Evolutionary conservation across 2,888 invertebrate species (phyloP).

Genomic region (Acleris cristana): DNA sequence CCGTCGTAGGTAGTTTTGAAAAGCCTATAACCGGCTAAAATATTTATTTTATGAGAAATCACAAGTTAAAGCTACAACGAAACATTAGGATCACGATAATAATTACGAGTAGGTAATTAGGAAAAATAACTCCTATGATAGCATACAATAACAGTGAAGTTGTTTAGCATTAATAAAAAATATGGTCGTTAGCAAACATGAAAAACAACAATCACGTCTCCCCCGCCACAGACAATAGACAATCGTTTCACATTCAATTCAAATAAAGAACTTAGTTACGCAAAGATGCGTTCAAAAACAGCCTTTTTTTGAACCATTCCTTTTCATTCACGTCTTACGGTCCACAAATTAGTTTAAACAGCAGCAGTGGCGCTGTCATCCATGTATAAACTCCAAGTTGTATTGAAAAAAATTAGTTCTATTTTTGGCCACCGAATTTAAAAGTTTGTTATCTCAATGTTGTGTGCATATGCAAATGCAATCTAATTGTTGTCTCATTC

Average conservation of each 20-base stretch:
- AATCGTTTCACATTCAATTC: slow-evolving; percentile 59
- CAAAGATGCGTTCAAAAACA: slow-evolving; percentile 75
- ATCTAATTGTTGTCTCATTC: slow-evolving; percentile 64
- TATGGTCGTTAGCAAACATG: slow-evolving; percentile 3
- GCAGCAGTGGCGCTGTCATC: slow-evolving; percentile 15
- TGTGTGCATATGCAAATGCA: slow-evolving; percentile 75
- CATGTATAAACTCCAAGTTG: not conserved
- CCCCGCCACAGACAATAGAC: slow-evolving; percentile 38
- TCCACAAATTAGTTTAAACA: slow-evolving; percentile 6
- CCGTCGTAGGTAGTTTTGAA: no score
- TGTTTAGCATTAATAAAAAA: not conserved
- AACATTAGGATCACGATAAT: no score
- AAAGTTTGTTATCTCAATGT: slow-evolving; percentile 52
- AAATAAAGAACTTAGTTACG: slow-evolving; percentile 69
- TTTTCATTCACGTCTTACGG: slow-evolving; percentile 61
- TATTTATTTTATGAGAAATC: no score
- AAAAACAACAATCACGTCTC: slow-evolving; percentile 27
- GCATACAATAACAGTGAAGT: not conserved
- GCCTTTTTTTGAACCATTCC: slow-evolving; percentile 54
- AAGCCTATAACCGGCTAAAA: no score
- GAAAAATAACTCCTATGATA: no score
- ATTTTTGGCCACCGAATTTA: slow-evolving; percentile 15
- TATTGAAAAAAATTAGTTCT: slow-evolving; percentile 14
- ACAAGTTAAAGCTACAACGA: no score
- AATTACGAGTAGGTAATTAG: no score